Conservation (phyloP, 2,797 vertebrate genomes). For the Lindbergichthys nudifrons region DNA sequence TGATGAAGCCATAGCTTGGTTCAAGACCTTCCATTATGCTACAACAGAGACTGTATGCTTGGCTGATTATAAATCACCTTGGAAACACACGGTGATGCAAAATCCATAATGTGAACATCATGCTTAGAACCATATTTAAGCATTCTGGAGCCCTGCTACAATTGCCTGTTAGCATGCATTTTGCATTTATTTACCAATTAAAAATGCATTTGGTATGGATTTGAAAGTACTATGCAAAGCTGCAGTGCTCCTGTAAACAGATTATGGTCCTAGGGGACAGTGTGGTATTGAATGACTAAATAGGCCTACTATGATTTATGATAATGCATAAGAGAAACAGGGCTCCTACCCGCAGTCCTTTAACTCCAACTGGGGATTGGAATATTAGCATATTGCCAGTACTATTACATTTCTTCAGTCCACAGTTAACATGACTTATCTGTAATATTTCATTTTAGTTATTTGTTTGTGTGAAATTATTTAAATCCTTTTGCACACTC, state of each 20-base stretch:
- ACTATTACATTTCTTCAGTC: slow-evolving; percentile 56
- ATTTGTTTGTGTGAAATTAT: slow-evolving; percentile 30
- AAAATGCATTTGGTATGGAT: slow-evolving; percentile 88
- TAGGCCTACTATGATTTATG: slow-evolving; percentile 87
- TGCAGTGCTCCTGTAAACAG: slow-evolving; percentile 84
- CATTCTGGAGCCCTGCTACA: slow-evolving; percentile 80
- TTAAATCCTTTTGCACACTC: slow-evolving; percentile 28
- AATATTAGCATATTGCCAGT: slow-evolving; percentile 66
- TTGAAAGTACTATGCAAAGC: slow-evolving; percentile 85
- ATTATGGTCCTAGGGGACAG: slow-evolving; percentile 83
- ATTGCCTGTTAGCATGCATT: slow-evolving; percentile 83
- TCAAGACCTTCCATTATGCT: slow-evolving; percentile 73
- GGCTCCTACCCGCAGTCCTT: slow-evolving; percentile 69
- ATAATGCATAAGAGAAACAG: slow-evolving; percentile 83
- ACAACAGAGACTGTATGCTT: slow-evolving; percentile 60
- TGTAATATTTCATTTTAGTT: slow-evolving; percentile 38
- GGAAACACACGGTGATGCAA: slow-evolving; percentile 81
- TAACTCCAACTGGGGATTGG: slow-evolving; percentile 71
- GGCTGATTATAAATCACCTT: slow-evolving; percentile 85
- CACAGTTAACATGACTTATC: slow-evolving; percentile 44
- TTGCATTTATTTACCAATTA: slow-evolving; percentile 87
- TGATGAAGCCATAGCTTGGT: slow-evolving; percentile 74
- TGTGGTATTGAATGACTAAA: slow-evolving; percentile 87
- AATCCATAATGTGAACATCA: slow-evolving; percentile 84
- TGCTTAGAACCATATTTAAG: slow-evolving; percentile 83